phyloP scores from a whole-genome alignment of 1,140 invertebrate genomes.

The Drosophila athabasca region DNA sequence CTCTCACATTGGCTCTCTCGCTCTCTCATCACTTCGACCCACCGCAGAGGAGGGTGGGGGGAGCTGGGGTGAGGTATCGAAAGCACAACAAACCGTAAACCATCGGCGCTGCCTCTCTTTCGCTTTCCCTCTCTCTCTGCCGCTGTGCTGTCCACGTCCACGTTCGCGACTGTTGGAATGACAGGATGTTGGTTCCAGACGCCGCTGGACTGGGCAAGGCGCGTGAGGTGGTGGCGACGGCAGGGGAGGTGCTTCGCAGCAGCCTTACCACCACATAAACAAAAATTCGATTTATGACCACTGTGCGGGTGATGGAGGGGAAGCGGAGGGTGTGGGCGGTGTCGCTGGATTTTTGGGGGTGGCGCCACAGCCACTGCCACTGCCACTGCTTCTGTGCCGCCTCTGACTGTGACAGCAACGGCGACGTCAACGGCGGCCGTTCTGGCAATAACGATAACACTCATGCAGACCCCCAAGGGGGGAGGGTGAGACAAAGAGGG shows the following conservation, averaged over 20 bases:
- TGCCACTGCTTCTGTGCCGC: slow-evolving; percentile 11
- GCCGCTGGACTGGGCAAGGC: slow-evolving; percentile 17
- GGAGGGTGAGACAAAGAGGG: slow-evolving; percentile 1
- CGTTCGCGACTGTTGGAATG: slow-evolving; percentile 58
- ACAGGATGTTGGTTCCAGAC: slow-evolving; percentile 50
- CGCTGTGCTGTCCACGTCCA: slow-evolving; percentile 6
- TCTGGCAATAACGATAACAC: slow-evolving; percentile 68
- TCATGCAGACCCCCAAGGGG: slow-evolving; percentile 17
- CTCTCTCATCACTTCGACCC: too few species aligned
- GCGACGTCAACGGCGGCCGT: slow-evolving; percentile 19
- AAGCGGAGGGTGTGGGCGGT: neutral
- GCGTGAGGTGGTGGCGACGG: neutral
- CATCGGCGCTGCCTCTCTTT: slow-evolving; percentile 45
- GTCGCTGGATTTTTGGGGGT: slow-evolving; percentile 32
- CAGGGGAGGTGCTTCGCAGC: slow-evolving; percentile 44
- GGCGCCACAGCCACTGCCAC: slow-evolving; percentile 47
- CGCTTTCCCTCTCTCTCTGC: neutral
- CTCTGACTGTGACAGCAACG: slow-evolving; percentile 50
- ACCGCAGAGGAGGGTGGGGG: too few species aligned
- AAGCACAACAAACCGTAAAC: slow-evolving; percentile 83
- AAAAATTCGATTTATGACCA: slow-evolving; percentile 83
- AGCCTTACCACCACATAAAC: slow-evolving; percentile 78
- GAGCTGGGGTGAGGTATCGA: slow-evolving; percentile 35
- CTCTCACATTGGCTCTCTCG: slow-evolving; percentile 11
- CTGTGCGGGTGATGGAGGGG: slow-evolving; percentile 38